Base-by-base conservation (phyloP, 1,140 invertebrate species). In the Drosophila repletoides region DNA sequence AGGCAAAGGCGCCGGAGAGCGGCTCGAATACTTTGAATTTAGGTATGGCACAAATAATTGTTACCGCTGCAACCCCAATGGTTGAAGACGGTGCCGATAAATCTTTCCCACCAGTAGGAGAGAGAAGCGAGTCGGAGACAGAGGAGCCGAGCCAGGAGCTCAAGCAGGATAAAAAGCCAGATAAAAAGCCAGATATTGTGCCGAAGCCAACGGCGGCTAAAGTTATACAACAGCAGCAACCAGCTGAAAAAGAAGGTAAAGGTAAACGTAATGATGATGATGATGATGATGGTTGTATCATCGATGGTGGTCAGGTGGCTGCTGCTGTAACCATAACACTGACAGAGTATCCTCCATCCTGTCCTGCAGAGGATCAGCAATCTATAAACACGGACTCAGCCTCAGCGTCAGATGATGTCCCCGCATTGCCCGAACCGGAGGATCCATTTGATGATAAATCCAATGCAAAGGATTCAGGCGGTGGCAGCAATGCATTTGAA, bases 51-150 rank as follows among this genome's bases (percentile, higher is more conserved):
- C 95, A 96, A 87, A 97, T 97, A 68, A 95, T 96, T 4, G 96
- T 97, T 83, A 97, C 96, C 9, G 95, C 95, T 15, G 96, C 96
- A 34, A 97, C 96, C 3, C 96, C 96, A 15, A 96, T 96, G 95
- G 91, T 93, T 70, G 96, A 97, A 90, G 95, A 96, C 88, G 76
- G 77, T 71, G 83, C 53, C 88, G 91, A 88, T 91, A 91, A 81
- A 86, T 88, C 63, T 90, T 73, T 90, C 88, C 67, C 90, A 90
- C 86, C 89, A 90, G 63, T 76, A 89, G 89, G 76, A 86, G 76
- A 89, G 66, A 63, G 80, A 75, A 69, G 66, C 19, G 24, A 87
- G 56, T 60, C 56, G 33, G 19, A 51, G 38, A 26, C 46, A n/a
- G 41, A 46, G 7, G 14, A 19, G 34, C 31, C 31, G 38, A 28